phyloP scores from a whole-genome alignment of 2,113 vertebrate genomes.

The Boulengeromyrus knoepffleri region DNA sequence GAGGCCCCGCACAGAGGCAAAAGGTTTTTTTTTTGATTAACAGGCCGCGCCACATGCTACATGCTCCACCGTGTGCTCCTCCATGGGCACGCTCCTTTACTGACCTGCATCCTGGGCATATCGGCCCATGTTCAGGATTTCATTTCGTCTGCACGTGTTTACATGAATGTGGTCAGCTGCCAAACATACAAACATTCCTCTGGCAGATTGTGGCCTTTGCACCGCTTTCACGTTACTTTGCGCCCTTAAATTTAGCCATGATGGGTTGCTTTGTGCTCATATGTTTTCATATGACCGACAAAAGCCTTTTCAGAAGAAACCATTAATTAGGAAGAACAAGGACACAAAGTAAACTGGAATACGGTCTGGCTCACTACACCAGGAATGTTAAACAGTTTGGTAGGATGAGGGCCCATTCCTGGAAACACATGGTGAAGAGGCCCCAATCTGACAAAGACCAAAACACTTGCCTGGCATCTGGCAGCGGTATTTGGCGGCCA shows the following conservation, averaged over 20 bases:
- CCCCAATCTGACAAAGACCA: constrained; percentile 39
- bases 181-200: constrained; percentile 47
- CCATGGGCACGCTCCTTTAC: not conserved
- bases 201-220: constrained; percentile 56
- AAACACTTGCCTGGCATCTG: constrained; percentile 42
- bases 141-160: constrained; percentile 31
- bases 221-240: constrained; percentile 52
- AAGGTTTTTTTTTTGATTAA: not conserved
- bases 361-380: constrained; percentile 53
- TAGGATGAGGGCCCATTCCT: constrained; percentile 34
- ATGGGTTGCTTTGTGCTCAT: constrained; percentile 52
- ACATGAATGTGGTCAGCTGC: constrained; percentile 17
- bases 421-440: constrained; percentile 39
- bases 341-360: constrained; percentile 52
- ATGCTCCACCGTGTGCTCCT: not conserved
- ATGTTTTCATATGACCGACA: constrained; percentile 55
- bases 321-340: constrained; percentile 56
- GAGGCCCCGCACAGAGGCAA: not conserved
- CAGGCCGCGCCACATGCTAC: not conserved
- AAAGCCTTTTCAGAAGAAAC: constrained; percentile 56
- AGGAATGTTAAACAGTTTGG: constrained; percentile 43
- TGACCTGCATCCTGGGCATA: constrained; percentile 37
- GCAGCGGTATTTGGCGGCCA: constrained; percentile 13
- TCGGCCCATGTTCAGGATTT: constrained; percentile 32
- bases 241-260: constrained; percentile 57